Evolutionary conservation across 2,113 vertebrate genomes (phyloP).

Genomic region (Galemys pyrenaicus): DNA sequence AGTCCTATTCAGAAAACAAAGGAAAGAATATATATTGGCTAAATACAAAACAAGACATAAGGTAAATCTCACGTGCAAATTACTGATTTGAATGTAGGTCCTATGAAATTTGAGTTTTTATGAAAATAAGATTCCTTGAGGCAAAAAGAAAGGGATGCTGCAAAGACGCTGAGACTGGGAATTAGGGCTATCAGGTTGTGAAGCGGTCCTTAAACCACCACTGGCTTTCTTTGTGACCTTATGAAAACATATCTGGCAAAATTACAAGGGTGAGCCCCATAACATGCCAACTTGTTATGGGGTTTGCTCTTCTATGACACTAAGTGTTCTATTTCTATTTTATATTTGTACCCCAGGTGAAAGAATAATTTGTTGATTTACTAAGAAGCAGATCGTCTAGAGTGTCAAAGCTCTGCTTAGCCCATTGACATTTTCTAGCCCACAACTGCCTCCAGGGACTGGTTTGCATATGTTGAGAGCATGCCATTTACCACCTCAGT

Average conservation of each 20-base stretch:
- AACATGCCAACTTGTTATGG: constrained; percentile 11
- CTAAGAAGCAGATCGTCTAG: constrained; percentile 39
- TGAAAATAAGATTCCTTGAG: neutral
- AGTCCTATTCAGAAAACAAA: neutral
- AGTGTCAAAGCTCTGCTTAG: constrained; percentile 47
- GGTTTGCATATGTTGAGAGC: constrained; percentile 36
- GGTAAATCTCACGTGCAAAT: neutral
- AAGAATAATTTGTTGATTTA: constrained; percentile 71
- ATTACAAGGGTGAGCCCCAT: neutral
- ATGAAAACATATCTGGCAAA: neutral
- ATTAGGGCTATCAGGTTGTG: too few species aligned
- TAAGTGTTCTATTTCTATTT: constrained; percentile 64
- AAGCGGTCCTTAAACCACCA: neutral
- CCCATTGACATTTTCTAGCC: constrained; percentile 45
- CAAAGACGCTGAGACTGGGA: neutral
- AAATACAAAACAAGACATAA: neutral
- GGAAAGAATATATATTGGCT: neutral
- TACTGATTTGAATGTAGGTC: neutral
- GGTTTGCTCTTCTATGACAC: constrained; percentile 38
- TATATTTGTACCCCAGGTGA: constrained; percentile 39
- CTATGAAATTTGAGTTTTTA: neutral
- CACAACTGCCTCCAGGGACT: constrained; percentile 53
- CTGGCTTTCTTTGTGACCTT: neutral
- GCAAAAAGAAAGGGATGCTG: neutral
- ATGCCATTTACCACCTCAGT: constrained; percentile 45